Evolutionary conservation across 2,797 vertebrate genomes (phyloP).

Genomic region (Tapera naevia): DNA sequence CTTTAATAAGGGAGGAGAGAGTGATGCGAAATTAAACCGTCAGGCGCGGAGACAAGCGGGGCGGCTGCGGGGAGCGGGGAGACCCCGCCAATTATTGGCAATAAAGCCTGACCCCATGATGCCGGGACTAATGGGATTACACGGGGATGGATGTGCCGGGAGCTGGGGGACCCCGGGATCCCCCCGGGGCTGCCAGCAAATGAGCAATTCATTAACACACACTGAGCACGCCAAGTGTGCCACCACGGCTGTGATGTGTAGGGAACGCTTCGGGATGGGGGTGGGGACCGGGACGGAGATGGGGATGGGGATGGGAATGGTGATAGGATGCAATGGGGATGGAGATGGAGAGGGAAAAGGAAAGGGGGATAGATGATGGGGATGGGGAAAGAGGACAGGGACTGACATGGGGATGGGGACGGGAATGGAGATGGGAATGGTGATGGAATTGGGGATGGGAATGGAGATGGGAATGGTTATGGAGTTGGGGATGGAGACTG

Average conservation of each 20-base stretch:
- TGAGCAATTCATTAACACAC: constrained; percentile 40
- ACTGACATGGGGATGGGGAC: background rate
- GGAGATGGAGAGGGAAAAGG: too few relatives aligned
- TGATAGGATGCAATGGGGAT: too few relatives aligned
- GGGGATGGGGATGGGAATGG: too few relatives aligned
- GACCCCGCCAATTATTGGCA: constrained; percentile 41
- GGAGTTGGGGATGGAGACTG: too few relatives aligned
- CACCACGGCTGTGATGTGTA: too few relatives aligned
- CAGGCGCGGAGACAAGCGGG: background rate
- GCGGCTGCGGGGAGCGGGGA: background rate
- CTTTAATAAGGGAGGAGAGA: constrained; percentile 66
- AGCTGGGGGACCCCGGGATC: background rate
- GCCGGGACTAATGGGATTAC: constrained; percentile 31
- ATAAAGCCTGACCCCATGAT: constrained; percentile 23
- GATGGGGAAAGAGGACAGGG: too few relatives aligned
- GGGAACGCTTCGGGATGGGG: too few relatives aligned
- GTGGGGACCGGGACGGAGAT: too few relatives aligned
- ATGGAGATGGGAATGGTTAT: too few relatives aligned
- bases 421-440: too few relatives aligned
- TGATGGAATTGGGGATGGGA: too few relatives aligned
- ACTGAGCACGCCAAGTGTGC: background rate
- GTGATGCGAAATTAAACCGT: constrained; percentile 46
- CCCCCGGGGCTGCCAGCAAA: constrained; percentile 23
- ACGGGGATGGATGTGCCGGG: background rate
- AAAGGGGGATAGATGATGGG: too few relatives aligned